Percentiles rank a stretch among this genome's conserved stretches.
Evolutionary conservation across 2,888 invertebrate genomes (phyloP).

Genomic region (Tuta absoluta): DNA sequence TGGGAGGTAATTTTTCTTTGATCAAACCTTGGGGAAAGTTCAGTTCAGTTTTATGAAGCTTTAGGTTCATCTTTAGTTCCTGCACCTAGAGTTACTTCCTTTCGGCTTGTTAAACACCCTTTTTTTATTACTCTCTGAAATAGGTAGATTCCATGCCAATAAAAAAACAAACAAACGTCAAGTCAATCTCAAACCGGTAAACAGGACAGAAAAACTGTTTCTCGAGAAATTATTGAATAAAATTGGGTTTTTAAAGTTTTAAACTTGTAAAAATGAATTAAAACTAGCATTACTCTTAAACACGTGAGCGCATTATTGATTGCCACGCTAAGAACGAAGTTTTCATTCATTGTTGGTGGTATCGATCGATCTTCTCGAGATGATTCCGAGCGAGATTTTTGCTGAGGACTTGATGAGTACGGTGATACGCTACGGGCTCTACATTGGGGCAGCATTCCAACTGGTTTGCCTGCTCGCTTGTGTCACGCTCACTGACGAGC

Average conservation of each 20-base stretch:
- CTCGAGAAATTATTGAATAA: not conserved
- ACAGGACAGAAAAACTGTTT: too few species aligned
- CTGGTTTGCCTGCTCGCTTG: slow-evolving; percentile 91
- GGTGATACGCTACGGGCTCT: slow-evolving; percentile 89
- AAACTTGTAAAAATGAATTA: not conserved
- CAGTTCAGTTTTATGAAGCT: too few species aligned
- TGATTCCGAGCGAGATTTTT: slow-evolving; percentile 79
- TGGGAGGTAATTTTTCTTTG: too few species aligned
- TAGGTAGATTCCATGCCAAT: too few species aligned
- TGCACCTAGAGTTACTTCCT: too few species aligned
- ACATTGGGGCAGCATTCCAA: slow-evolving; percentile 94
- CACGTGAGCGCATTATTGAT: not conserved
- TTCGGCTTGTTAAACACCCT: too few species aligned
- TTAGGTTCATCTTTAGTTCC: too few species aligned
- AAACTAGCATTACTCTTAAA: not conserved
- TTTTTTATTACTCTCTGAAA: too few species aligned
- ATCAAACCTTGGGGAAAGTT: too few species aligned
- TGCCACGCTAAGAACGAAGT: not conserved
- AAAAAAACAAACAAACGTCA: too few species aligned
- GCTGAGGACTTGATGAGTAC: slow-evolving; percentile 87
- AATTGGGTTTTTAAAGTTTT: not conserved
- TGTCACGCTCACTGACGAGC: slow-evolving; percentile 86
- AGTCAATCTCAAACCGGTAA: too few species aligned
- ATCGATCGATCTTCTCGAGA: slow-evolving; percentile 33
- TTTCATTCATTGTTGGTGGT: slow-evolving; percentile 5